Evolutionary conservation across 2,797 vertebrate genomes (phyloP).

Genomic region (Periophthalmus magnuspinnatus): DNA sequence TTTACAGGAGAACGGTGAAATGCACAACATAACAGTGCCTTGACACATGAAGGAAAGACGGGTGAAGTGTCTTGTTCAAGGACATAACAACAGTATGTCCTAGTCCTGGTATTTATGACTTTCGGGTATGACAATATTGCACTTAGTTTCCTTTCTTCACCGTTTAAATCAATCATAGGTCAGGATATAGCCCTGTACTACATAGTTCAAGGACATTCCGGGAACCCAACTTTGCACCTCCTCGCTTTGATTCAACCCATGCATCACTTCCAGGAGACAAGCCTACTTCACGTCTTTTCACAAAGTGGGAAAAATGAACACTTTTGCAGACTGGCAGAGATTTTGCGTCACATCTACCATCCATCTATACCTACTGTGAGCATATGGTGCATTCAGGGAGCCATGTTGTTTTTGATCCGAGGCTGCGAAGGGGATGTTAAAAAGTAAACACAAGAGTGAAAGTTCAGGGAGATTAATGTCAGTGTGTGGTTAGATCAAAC

Average conservation of each 20-base stretch:
- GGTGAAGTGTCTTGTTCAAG: too few relatives aligned
- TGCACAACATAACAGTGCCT: too few relatives aligned
- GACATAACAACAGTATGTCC: too few relatives aligned
- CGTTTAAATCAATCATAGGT: too few relatives aligned
- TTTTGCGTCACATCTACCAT: neutral
- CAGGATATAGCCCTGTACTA: too few relatives aligned
- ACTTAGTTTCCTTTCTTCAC: too few relatives aligned
- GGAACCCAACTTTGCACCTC: neutral
- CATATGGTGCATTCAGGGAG: neutral
- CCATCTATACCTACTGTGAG: neutral
- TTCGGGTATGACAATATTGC: too few relatives aligned
- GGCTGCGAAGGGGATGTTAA: neutral
- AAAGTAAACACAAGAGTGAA: neutral
- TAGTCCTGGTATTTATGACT: too few relatives aligned
- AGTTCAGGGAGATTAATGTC: conserved; percentile 5
- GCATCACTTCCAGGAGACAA: neutral
- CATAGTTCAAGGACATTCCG: neutral
- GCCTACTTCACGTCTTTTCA: neutral
- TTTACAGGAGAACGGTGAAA: too few relatives aligned
- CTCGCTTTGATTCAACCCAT: neutral
- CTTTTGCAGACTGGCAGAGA: neutral
- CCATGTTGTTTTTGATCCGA: neutral
- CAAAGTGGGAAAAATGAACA: conserved; percentile 2
- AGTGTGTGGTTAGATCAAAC: neutral
- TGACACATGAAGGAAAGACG: too few relatives aligned